A percentile compares a stretch with the other conserved stretches of the same genome.
phyloP scores from a whole-genome alignment of 2,888 invertebrate genomes.

The Mesorhabditis sp. region DNA sequence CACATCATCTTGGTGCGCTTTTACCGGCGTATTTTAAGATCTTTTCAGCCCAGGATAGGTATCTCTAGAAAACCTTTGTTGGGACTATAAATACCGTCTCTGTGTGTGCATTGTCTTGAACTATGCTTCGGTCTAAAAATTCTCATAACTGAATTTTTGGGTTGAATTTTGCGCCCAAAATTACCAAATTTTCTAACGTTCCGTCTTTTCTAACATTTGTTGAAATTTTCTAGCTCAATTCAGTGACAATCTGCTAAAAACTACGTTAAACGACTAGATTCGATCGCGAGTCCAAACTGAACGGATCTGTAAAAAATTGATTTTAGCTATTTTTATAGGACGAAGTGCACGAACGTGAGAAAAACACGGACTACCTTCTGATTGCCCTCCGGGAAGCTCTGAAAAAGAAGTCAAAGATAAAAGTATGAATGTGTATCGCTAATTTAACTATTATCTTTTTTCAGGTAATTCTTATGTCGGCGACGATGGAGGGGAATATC shows the following conservation, averaged over 20 bases:
- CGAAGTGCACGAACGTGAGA: conserved; percentile 91
- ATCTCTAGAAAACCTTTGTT: too few species aligned
- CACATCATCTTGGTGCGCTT: conserved; percentile 67
- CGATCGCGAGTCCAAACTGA: background rate
- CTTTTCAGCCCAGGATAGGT: too few species aligned
- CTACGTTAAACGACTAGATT: background rate
- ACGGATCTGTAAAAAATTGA: background rate
- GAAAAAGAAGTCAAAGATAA: conserved; percentile 37
- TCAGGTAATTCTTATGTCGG: conserved; percentile 82
- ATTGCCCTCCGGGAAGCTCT: conserved; percentile 68
- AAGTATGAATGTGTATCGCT: conserved; percentile 21
- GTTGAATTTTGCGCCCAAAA: too few species aligned
- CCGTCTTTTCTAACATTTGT: background rate
- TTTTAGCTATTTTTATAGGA: conserved; percentile 66
- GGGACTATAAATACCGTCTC: conserved; percentile 9
- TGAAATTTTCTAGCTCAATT: background rate
- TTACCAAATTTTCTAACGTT: background rate
- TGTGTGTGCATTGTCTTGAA: background rate
- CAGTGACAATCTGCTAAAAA: background rate
- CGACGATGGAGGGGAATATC: conserved; percentile 75
- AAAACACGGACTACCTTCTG: conserved; percentile 85
- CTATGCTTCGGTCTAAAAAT: background rate
- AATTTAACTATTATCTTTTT: background rate
- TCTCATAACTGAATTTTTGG: too few species aligned
- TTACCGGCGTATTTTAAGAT: background rate